Percentiles rank a stretch among this genome's conserved stretches.
phyloP scores from a whole-genome alignment of 2,797 vertebrate species.

The Pipistrellus nathusii region DNA sequence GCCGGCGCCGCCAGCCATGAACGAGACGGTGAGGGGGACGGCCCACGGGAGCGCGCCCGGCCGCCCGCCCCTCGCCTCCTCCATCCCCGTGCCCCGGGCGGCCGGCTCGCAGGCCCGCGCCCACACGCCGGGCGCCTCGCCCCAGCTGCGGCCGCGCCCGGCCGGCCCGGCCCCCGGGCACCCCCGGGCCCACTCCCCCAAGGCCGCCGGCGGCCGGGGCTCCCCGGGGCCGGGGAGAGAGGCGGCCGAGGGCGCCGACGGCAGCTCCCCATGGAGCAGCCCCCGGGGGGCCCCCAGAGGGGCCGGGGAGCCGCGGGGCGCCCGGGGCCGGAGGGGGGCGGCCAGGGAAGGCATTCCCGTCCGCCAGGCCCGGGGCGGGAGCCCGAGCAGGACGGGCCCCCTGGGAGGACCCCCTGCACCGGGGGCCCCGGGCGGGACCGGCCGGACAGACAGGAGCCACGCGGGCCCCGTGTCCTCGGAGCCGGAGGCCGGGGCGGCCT shows the following conservation, averaged over 20 bases:
- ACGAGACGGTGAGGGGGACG: slow-evolving; percentile 82
- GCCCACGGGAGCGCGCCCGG: slow-evolving; percentile 89
- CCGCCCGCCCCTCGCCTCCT: slow-evolving; percentile 88
- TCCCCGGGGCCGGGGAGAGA: not conserved
- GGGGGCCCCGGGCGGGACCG: slow-evolving; percentile 48
- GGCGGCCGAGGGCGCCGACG: not conserved
- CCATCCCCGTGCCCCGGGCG: slow-evolving; percentile 90
- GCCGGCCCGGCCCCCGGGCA: slow-evolving; percentile 63
- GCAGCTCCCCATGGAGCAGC: slow-evolving; percentile 88
- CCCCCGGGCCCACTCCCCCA: not conserved
- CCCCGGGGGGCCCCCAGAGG: slow-evolving; percentile 85
- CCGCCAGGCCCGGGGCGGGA: slow-evolving; percentile 71
- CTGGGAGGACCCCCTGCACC: slow-evolving; percentile 69
- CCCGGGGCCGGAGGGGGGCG: slow-evolving; percentile 67
- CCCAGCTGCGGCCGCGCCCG: slow-evolving; percentile 86
- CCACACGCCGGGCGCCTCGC: slow-evolving; percentile 83
- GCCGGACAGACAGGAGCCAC: slow-evolving; percentile 46
- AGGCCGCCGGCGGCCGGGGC: fast-evolving
- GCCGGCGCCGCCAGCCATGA: slow-evolving; percentile 86
- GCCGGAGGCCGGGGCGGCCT: not conserved
- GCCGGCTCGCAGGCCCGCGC: slow-evolving; percentile 82
- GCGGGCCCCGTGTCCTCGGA: not conserved
- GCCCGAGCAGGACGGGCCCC: slow-evolving; percentile 50
- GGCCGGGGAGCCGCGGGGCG: slow-evolving; percentile 33
- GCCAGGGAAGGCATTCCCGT: slow-evolving; percentile 68